A percentile compares a stretch with the other conserved stretches of the same genome.
Evolutionary conservation across 2,888 invertebrate genomes (phyloP).

Genomic region (Hirtodrosophila confusa): DNA sequence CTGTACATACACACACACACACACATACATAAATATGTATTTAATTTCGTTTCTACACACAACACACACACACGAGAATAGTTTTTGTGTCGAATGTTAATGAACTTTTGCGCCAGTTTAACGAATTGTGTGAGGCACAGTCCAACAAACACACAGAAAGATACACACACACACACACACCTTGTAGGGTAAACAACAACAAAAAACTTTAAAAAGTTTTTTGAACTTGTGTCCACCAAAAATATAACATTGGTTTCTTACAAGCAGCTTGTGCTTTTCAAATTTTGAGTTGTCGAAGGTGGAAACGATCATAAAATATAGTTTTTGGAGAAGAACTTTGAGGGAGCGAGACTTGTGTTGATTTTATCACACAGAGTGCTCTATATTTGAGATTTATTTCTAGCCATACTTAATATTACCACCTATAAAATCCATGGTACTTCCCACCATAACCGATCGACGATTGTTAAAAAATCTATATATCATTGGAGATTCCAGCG

Average conservation of each 20-base stretch:
- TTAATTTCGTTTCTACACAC: constrained; percentile 37
- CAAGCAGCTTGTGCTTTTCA: constrained; percentile 19
- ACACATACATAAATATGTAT: constrained; percentile 11
- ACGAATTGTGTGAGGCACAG: constrained; percentile 54
- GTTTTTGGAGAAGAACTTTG: background rate
- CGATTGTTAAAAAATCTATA: too few relatives aligned
- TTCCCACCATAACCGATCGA: too few relatives aligned
- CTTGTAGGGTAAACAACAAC: constrained; percentile 28
- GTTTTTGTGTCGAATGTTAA: constrained; percentile 81
- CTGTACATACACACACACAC: constrained; percentile 4
- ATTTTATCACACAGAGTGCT: too few relatives aligned
- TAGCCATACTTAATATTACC: too few relatives aligned
- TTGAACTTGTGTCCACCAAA: constrained; percentile 57
- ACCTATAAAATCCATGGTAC: too few relatives aligned
- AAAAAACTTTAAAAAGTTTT: constrained; percentile 61
- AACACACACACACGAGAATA: constrained; percentile 55
- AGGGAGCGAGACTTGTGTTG: background rate
- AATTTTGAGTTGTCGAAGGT: constrained; percentile 37
- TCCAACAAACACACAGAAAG: constrained; percentile 19
- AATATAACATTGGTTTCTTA: constrained; percentile 39
- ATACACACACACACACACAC: constrained; percentile 11
- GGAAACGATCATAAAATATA: constrained; percentile 14
- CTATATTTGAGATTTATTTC: too few relatives aligned
- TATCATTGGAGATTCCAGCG: too few relatives aligned
- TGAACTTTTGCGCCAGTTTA: constrained; percentile 82